Conservation (phyloP, 2,113 vertebrate genomes). For the Ptilorrhoa leucosticta region DNA sequence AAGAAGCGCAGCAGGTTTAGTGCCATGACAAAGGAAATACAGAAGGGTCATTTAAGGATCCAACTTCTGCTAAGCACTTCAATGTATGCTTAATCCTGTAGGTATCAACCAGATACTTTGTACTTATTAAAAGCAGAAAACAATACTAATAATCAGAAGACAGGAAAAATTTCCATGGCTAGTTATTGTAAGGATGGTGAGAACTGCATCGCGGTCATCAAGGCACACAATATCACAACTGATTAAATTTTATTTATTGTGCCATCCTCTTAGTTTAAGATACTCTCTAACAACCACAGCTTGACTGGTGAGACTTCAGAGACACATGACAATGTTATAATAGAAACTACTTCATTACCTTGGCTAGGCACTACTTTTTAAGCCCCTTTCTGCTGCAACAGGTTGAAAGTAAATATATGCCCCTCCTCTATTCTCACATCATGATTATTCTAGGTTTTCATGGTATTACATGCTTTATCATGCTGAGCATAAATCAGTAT, state of each 20-base stretch:
- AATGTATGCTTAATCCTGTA: background rate
- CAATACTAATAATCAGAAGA: background rate
- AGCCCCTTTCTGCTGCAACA: background rate
- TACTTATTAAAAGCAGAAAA: background rate
- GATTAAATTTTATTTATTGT: background rate
- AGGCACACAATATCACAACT: background rate
- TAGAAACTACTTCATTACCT: background rate
- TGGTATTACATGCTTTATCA: background rate
- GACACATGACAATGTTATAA: background rate
- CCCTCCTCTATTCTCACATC: background rate
- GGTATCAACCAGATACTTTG: background rate
- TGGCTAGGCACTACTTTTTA: background rate
- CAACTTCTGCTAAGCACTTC: background rate
- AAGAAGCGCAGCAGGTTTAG: constrained; percentile 40
- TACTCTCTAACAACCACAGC: background rate
- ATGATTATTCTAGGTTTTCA: background rate
- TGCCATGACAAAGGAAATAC: constrained; percentile 40
- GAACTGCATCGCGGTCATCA: background rate
- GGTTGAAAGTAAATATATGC: background rate
- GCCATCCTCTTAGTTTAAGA: background rate
- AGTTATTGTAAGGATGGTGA: background rate
- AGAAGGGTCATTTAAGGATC: constrained; percentile 42
- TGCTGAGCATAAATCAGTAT: background rate
- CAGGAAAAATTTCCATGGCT: background rate
- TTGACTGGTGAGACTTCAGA: background rate